Evolutionary conservation across 2,113 vertebrate genomes (phyloP).

Genomic region (Montifringilla adamsi): DNA sequence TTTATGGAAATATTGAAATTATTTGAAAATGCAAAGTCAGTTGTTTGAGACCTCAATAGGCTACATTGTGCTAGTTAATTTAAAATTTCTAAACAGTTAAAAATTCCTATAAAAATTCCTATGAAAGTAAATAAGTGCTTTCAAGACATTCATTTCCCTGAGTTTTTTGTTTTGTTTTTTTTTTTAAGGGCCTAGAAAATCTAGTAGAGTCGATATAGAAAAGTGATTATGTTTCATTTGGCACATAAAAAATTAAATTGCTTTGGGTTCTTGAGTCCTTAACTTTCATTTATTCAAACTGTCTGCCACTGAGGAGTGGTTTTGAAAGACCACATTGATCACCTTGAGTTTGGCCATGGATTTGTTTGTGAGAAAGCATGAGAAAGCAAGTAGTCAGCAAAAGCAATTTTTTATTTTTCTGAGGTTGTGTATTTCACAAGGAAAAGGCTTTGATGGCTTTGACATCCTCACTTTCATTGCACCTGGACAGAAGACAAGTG

Average conservation of each 20-base stretch:
- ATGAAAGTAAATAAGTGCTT: not conserved
- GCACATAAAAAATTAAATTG: not conserved
- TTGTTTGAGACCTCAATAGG: not conserved
- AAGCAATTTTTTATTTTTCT: not conserved
- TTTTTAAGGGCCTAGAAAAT: not conserved
- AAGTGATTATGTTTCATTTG: slow-evolving; percentile 19
- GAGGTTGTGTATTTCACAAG: not conserved
- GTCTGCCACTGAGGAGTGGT: not conserved
- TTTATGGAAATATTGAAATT: not conserved
- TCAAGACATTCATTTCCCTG: not conserved
- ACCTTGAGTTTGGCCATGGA: not conserved
- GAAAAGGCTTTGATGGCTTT: not conserved
- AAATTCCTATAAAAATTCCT: not conserved
- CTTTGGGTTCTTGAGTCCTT: not conserved
- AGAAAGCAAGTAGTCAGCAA: not conserved
- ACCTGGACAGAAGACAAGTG: not conserved
- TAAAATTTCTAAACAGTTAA: not conserved
- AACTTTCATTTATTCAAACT: slow-evolving; percentile 36
- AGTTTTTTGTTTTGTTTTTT: not conserved
- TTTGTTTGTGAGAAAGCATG: not conserved
- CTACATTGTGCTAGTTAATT: not conserved
- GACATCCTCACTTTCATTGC: not conserved
- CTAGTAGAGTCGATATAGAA: not conserved
- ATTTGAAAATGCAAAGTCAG: not conserved
- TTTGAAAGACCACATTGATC: slow-evolving; percentile 12